Conservation (phyloP, 2,797 vertebrate species). For the Rhinogobio ventralis region DNA sequence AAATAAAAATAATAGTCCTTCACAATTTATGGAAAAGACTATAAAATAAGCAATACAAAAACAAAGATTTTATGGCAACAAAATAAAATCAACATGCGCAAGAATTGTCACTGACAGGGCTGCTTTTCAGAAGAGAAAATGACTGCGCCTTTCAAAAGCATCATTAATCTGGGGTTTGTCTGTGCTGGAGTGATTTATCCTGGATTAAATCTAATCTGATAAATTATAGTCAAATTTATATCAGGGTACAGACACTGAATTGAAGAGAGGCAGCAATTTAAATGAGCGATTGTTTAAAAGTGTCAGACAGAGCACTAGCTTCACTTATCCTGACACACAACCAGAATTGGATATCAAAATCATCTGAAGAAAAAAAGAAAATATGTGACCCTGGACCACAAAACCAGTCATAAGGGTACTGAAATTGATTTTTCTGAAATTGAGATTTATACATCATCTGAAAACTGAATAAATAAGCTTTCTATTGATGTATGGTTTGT, state of each 20-base stretch:
- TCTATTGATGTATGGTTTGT: too few species aligned
- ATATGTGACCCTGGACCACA: too few species aligned
- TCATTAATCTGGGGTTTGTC: conserved; percentile 34
- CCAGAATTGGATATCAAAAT: neutral
- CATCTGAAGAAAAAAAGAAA: neutral
- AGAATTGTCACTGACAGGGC: neutral
- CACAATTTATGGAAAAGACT: neutral
- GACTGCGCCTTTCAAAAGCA: conserved; percentile 11
- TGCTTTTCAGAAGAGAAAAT: conserved; percentile 3
- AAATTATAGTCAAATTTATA: conserved; percentile 17
- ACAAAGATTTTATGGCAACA: neutral
- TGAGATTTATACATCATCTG: too few species aligned
- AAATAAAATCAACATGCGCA: neutral
- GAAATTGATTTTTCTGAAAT: too few species aligned
- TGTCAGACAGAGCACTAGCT: neutral
- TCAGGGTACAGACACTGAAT: neutral
- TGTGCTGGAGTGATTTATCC: conserved; percentile 25
- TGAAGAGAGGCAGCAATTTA: conserved; percentile 6
- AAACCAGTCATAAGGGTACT: too few species aligned
- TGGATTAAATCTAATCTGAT: conserved; percentile 32
- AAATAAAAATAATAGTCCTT: neutral
- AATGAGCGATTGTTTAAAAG: neutral
- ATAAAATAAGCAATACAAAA: neutral
- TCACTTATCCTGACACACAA: neutral
- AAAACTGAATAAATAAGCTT: too few species aligned